Evolutionary conservation across 1,140 invertebrate genomes (phyloP).

Genomic region (Oncopodura yosiiana): DNA sequence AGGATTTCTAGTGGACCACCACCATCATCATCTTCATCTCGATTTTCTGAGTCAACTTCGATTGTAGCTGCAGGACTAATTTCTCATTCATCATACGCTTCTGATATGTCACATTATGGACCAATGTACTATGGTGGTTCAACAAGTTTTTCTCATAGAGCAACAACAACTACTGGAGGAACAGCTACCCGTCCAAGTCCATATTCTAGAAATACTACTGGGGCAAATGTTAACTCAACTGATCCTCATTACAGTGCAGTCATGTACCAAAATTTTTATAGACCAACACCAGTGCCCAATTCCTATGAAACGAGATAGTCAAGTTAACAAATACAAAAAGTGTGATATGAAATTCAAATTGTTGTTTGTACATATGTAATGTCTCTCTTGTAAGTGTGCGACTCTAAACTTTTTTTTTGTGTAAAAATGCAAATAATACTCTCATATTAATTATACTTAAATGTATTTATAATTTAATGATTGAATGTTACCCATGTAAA

Average conservation of each 20-base stretch:
- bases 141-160: constrained; percentile 31
- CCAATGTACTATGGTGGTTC: constrained; percentile 45
- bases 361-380: no score
- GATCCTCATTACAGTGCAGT: constrained; percentile 32
- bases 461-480: no score
- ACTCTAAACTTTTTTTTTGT: no score
- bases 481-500: no score
- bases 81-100: constrained; percentile 42
- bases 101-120: constrained; percentile 45
- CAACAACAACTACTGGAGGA: no score
- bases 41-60: constrained; percentile 7
- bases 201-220: constrained; percentile 1
- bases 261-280: constrained; percentile 33
- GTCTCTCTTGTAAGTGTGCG: no score
- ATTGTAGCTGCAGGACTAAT: constrained; percentile 7
- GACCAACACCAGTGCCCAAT: constrained; percentile 29
- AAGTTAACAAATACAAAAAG: background rate
- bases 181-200: constrained; percentile 10
- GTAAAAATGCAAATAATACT: no score
- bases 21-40: constrained; percentile 9
- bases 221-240: no score
- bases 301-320: constrained; percentile 29
- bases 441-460: no score
- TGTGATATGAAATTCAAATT: no score
- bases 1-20: constrained; percentile 3